These are phyloP conservation scores for Tinamus major DNA, from an alignment of 2,797 vertebrate genomes.

Conservation along the genomic window DNA sequence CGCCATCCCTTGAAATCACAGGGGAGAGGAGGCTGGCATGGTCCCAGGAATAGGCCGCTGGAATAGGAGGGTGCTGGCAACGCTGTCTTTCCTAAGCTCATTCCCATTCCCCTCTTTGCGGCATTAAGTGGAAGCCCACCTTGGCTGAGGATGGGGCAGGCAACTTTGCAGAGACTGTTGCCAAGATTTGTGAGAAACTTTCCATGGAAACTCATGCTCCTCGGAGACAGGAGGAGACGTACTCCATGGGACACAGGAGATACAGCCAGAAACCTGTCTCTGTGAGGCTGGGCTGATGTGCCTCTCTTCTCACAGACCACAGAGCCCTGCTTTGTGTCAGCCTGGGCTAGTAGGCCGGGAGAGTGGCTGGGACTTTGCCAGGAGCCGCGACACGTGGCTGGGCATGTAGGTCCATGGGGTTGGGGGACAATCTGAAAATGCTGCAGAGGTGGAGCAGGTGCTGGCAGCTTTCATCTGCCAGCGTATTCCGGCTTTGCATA, in stretches of 20 bases:
- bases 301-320: background rate
- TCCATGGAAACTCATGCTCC: rapidly evolving
- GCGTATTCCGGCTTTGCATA: background rate
- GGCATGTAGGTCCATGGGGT: background rate
- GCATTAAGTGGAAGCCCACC: background rate
- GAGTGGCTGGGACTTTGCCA: background rate
- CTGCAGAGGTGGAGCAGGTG: background rate
- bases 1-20: background rate
- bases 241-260: background rate
- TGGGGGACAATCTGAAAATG: background rate
- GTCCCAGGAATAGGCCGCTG: rapidly evolving
- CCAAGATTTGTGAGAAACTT: background rate
- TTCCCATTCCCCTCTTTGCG: background rate
- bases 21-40: background rate
- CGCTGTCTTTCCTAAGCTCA: background rate
- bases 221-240: background rate
- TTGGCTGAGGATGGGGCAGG: background rate
- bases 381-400: background rate
- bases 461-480: background rate
- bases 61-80: background rate
- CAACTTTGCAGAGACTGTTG: background rate
- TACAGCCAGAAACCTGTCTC: background rate
- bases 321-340: background rate
- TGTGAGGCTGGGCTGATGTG: background rate
- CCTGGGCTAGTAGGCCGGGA: background rate